Evolutionary conservation across 2,113 vertebrate genomes (phyloP), one percentile per base, ranked within the genome.

Genomic region (Scartelaos histophorus): DNA sequence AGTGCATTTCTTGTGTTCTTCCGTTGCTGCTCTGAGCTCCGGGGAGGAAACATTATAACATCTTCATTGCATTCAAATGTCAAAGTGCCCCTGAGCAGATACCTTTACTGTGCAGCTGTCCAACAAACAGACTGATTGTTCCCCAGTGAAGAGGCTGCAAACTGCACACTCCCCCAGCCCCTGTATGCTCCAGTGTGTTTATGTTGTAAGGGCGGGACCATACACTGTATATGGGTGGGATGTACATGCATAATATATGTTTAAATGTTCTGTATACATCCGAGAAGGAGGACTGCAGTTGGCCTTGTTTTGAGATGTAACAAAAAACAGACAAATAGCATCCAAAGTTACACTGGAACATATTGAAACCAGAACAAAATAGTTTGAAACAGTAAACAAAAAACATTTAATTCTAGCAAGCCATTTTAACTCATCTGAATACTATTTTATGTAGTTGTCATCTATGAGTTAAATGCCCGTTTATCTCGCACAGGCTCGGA

Each of bases 401-500:
- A 15, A n/a, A 29, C 29, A 29, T 2, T 2, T 29, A 2, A 29
- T 29, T 29, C 4, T 29, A 29, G 29, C 29, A 29, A 29, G 29
- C 4, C 29, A 29, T 29, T 29, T 29, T 29, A 29, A 29, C 29
- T 29, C 29, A 1, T 47, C 46, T n/a, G n/a, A n/a, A n/a, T n/a
- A n/a, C n/a, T n/a, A n/a, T n/a, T 17, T 7, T 19, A 5, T 51
- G 16, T 53, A n/a, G 19, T 64, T n/a, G 9, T 7, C 19, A 64
- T 0, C 4, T 1, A 19, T 17, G 19, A n/a, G 3, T 7, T 64
- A 64, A 38, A 10, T 12, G 29, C 38, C 16, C 1, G 11, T 64
- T 35, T 43, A 1, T 35, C 53, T 56, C 16, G 25, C 54, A 19
- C 73, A 99, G 98, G 98, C 22, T 99, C 97, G 29, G 97, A 98